Base-by-base conservation (phyloP, 2,113 vertebrate species). In the Nyctereutes procyonoides region DNA sequence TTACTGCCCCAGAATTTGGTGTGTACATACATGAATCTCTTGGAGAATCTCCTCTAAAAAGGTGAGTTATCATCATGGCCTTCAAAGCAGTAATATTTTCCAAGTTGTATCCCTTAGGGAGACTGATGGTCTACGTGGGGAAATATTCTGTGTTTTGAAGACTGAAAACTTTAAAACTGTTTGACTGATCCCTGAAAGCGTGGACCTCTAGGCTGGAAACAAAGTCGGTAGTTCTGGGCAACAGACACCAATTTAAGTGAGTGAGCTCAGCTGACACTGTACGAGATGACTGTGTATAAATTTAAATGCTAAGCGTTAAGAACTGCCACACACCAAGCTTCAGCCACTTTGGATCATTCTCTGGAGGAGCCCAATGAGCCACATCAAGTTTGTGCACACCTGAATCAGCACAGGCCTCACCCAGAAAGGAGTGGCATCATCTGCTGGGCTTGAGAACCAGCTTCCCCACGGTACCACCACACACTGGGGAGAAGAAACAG, bases 381-480 rank as follows among this genome's bases (percentile, higher is more conserved):
- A 0, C 9, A 73, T 55, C 16, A 20, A 60, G 43, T 35, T 38
- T 76, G 15, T 32, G 0, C 30, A 22, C 60, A 55, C 5, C 24
- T 63, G 38, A 8, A 26, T 14, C 12, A 22, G 13, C 13, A 5
- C 12, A 19, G 24, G 62, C 24, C n/a, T 95, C 60, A 17, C 1
- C 2, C 12, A 26, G 53, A 77, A 63, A 67, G 56, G 12, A 85
- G 53, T 0, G 8, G 24, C 8, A 8, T 56, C 73, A 51, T 60
- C 55, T 58, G 19, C 22, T 7, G 0, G 51, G 19, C 32, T 43
- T 20, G 58, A 32, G 28, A 17, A 22, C 30, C 4, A 48, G 16
- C 38, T 11, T 56, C 43, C 56, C 62, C 30, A 32, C 1, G 1
- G 35, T 16, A 4, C 30, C 15, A 24, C 1, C 5, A 3, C 4